These are phyloP conservation scores for Drosophila ambigua DNA, from an alignment of 1,140 invertebrate species.

Conservation along the genomic window DNA sequence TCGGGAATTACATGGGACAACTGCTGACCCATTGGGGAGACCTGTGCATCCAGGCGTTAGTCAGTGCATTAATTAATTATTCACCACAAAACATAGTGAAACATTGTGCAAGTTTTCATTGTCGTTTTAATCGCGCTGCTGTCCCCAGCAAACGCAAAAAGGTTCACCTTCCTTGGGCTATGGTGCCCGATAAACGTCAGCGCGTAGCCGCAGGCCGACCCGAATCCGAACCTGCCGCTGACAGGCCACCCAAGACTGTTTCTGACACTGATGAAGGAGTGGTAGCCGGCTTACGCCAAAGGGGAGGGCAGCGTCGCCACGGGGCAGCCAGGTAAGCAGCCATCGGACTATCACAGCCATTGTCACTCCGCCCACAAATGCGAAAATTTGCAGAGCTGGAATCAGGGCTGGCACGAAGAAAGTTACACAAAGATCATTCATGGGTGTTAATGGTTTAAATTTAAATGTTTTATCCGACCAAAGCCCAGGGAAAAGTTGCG, in stretches of 20 bases:
- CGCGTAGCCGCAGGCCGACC: slow-evolving; percentile 22
- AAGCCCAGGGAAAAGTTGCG: too few species aligned
- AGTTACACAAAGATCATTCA: too few species aligned
- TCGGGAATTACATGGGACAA: background rate
- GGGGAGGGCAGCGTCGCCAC: slow-evolving; percentile 19
- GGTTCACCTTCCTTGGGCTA: slow-evolving; percentile 25
- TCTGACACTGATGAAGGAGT: slow-evolving; percentile 64
- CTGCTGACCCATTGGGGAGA: too few species aligned
- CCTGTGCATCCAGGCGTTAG: slow-evolving; percentile 17
- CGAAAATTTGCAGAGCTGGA: too few species aligned
- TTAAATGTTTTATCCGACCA: too few species aligned
- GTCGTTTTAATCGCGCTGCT: slow-evolving; percentile 41
- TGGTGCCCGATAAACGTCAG: slow-evolving; percentile 58
- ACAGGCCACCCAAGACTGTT: slow-evolving; percentile 49
- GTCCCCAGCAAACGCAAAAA: slow-evolving; percentile 32
- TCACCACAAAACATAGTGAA: slow-evolving; percentile 30
- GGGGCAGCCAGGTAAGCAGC: slow-evolving; percentile 15
- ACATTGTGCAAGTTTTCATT: slow-evolving; percentile 26
- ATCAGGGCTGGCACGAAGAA: too few species aligned
- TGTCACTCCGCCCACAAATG: slow-evolving; percentile 12
- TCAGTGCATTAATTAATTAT: slow-evolving; percentile 44
- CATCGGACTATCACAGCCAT: slow-evolving; percentile 31
- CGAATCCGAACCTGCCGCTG: slow-evolving; percentile 31
- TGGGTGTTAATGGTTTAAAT: too few species aligned
- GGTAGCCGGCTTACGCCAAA: slow-evolving; percentile 1